phyloP scores from a whole-genome alignment of 2,113 vertebrate species.

The Trematomus loennbergii region DNA sequence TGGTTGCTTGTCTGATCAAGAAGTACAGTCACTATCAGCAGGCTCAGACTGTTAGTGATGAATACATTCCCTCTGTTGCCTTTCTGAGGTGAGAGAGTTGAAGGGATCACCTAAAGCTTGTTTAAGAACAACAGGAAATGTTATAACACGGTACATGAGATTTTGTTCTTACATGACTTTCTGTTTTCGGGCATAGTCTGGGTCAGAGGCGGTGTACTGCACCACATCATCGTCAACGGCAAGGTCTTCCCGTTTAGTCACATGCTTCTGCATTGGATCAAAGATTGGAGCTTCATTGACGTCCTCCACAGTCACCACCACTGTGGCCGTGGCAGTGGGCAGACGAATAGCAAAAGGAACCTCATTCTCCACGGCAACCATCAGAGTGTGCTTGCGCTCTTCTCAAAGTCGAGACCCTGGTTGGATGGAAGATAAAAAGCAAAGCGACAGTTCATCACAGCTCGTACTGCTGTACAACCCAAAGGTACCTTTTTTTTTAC shows the following conservation, averaged over 20 bases:
- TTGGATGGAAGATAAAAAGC: neutral
- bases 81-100: neutral
- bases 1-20: neutral
- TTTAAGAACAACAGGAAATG: neutral
- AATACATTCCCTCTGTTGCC: neutral
- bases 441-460: neutral
- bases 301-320: conserved; percentile 85
- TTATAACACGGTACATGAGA: neutral
- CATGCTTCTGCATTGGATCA: conserved; percentile 68
- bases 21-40: neutral
- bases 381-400: conserved; percentile 73
- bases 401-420: conserved; percentile 92
- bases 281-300: conserved; percentile 87
- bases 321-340: conserved; percentile 84
- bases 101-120: neutral
- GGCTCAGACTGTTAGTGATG: neutral
- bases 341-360: conserved; percentile 67
- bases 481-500: neutral
- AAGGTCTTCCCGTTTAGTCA: conserved; percentile 82
- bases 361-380: conserved; percentile 83
- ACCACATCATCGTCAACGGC: conserved; percentile 63
- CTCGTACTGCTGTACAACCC: neutral
- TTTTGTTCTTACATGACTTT: conserved; percentile 85
- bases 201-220: conserved; percentile 87
- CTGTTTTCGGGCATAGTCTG: conserved; percentile 86